phyloP scores from a whole-genome alignment of 2,888 invertebrate species.

The Drosophila gaucha region DNA sequence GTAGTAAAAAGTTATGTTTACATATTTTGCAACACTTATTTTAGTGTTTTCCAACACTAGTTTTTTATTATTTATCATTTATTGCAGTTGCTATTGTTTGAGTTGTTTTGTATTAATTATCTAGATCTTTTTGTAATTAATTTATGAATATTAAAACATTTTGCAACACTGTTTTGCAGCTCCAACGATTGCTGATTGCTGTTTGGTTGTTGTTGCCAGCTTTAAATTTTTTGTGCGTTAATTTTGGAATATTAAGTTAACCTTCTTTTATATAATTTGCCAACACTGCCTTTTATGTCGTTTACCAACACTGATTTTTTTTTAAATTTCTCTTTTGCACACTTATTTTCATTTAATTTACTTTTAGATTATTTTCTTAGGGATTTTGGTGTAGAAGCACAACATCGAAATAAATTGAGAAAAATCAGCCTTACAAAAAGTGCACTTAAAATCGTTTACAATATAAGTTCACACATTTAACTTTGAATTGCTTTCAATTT shows the following conservation, averaged over 20 bases:
- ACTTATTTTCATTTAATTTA: neutral
- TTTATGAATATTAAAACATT: neutral
- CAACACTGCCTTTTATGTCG: constrained; percentile 9
- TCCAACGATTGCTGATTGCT: neutral
- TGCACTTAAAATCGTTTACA: constrained; percentile 81
- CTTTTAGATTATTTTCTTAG: constrained; percentile 15
- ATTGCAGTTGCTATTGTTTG: no score
- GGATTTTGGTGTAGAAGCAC: constrained; percentile 78
- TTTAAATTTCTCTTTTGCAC: neutral
- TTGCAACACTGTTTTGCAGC: constrained; percentile 3
- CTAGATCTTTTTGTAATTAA: no score
- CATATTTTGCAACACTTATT: neutral
- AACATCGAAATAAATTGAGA: constrained; percentile 82
- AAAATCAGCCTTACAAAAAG: constrained; percentile 84
- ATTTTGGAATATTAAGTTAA: neutral
- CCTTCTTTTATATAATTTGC: neutral
- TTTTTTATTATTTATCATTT: no score
- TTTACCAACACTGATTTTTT: constrained; percentile 11
- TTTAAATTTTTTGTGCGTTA: constrained; percentile 1
- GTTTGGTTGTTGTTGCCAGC: neutral
- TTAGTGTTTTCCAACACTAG: constrained; percentile 2
- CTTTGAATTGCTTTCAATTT: constrained; percentile 73
- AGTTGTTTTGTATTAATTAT: no score
- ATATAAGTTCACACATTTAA: constrained; percentile 55
- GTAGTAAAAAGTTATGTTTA: neutral